These are phyloP conservation scores for Loripinus fragilis DNA, from an alignment of 2,888 invertebrate species.

Conservation along the genomic window DNA sequence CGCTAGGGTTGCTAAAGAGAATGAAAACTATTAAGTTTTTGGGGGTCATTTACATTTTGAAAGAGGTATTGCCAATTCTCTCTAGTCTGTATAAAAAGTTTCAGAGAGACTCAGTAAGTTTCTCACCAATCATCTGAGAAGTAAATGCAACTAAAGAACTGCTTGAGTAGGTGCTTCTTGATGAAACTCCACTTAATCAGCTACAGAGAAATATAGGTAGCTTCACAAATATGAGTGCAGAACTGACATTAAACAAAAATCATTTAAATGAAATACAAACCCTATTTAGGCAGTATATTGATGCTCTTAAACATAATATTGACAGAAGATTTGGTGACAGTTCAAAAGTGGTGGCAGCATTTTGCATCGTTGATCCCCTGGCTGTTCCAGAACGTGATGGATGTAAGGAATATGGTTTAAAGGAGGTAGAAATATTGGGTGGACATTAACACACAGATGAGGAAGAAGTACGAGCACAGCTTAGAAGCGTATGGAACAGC, in stretches of 20 bases:
- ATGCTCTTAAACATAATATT: constrained; percentile 38
- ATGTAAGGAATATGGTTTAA: constrained; percentile 27
- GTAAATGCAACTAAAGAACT: constrained; percentile 25
- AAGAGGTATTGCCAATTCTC: constrained; percentile 45
- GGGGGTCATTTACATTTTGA: constrained; percentile 42
- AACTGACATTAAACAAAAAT: constrained; percentile 27
- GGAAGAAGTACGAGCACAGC: constrained; percentile 12
- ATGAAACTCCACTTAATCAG: constrained; percentile 27
- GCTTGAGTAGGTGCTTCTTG: constrained; percentile 8
- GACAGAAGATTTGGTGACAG: constrained; percentile 23
- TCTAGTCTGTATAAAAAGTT: constrained; percentile 39
- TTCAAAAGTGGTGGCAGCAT: constrained; percentile 23
- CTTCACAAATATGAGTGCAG: constrained; percentile 28
- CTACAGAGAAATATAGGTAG: constrained; percentile 32
- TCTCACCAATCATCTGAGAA: constrained; percentile 24
- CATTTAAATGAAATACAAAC: constrained; percentile 19
- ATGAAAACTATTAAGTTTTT: constrained; percentile 42
- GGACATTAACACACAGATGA: constrained; percentile 33
- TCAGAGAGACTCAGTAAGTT: constrained; percentile 36
- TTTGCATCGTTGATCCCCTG: constrained; percentile 38
- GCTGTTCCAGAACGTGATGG: constrained; percentile 22
- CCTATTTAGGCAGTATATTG: constrained; percentile 29
- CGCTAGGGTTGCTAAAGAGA: constrained; percentile 49
- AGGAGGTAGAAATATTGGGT: constrained; percentile 15
- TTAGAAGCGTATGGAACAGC: constrained; percentile 32